phyloP scores from a whole-genome alignment of 2,797 vertebrate species.

The Tinamus major region DNA sequence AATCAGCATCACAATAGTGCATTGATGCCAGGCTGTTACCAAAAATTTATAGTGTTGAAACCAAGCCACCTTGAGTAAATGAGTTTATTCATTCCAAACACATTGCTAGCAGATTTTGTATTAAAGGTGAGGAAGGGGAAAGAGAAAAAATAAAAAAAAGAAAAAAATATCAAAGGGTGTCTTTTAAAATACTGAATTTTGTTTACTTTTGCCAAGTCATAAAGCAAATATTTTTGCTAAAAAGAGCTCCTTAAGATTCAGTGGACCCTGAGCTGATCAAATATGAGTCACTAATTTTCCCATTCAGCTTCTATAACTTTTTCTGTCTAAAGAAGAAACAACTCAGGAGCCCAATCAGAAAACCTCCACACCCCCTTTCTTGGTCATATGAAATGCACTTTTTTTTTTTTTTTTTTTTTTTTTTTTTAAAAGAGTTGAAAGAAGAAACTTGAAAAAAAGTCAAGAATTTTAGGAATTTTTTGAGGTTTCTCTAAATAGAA shows the following conservation, averaged over 20 bases:
- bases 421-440: neutral
- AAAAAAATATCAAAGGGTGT: constrained; percentile 61
- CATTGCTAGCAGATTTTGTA: constrained; percentile 37
- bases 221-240: constrained; percentile 55
- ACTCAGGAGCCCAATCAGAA: neutral
- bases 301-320: constrained; percentile 34
- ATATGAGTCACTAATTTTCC: constrained; percentile 21
- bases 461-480: constrained; percentile 52
- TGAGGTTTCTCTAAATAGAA: constrained; percentile 23
- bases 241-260: constrained; percentile 30
- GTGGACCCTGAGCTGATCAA: constrained; percentile 33
- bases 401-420: too few relatives aligned
- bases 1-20: constrained; percentile 58
- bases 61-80: constrained; percentile 63
- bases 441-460: constrained; percentile 15
- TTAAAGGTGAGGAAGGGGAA: constrained; percentile 61
- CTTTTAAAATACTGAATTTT: constrained; percentile 60
- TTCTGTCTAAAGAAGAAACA: constrained; percentile 10
- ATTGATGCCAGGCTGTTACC: constrained; percentile 51
- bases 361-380: neutral
- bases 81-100: constrained; percentile 66
- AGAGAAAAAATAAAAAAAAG: neutral
- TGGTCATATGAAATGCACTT: neutral
- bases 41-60: constrained; percentile 61
- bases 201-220: constrained; percentile 48